Conservation (phyloP, 2,797 vertebrate species). For the Siniperca scherzeri region DNA sequence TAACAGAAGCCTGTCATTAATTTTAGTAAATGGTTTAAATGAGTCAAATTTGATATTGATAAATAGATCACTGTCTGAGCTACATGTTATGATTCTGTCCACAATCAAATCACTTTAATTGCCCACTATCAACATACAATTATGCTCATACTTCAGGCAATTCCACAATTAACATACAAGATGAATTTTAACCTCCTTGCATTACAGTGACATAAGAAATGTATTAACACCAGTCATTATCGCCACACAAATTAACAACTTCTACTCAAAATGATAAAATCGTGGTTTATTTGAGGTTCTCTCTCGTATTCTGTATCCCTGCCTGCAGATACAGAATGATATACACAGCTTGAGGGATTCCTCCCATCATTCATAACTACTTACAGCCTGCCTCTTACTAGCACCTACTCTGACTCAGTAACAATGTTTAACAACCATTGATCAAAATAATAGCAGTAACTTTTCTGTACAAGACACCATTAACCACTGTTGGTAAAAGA, state of each 20-base stretch:
- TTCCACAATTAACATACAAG: background rate
- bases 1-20: background rate
- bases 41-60: background rate
- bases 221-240: background rate
- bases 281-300: background rate
- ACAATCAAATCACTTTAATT: background rate
- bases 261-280: background rate
- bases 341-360: background rate
- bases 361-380: background rate
- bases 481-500: background rate
- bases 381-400: too few relatives aligned
- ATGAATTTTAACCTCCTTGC: background rate
- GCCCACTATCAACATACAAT: background rate
- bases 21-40: background rate
- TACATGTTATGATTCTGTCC: background rate
- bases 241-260: background rate
- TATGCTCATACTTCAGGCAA: background rate
- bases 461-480: background rate
- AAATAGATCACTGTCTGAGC: background rate
- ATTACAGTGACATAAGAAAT: background rate
- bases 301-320: background rate
- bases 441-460: background rate
- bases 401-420: background rate
- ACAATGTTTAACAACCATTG: background rate
- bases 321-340: background rate